Evolutionary conservation across 2,888 invertebrate genomes (phyloP), one percentile per base, ranked within the genome.

Genomic region (Acheta domesticus): DNA sequence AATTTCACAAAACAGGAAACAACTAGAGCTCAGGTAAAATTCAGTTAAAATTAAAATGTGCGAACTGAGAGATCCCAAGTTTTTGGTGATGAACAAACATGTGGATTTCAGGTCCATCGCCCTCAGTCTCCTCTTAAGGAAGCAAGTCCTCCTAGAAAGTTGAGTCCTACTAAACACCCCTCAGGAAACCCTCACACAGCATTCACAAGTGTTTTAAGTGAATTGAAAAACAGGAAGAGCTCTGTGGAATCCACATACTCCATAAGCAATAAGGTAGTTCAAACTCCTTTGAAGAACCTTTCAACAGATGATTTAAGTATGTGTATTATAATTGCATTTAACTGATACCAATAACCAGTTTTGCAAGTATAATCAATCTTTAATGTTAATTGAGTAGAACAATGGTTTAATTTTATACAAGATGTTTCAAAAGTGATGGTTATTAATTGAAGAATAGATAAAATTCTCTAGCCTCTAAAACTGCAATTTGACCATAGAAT

Each of bases 201-300:
- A 76, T 89, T 89, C 81, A 88, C 88, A 0, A 89, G 87, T 82
- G 89, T 89, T 11, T 83, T 89, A 19, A 88, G 87, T 79, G 89
- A 89, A 82, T 82, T 89, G 74, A 88, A 88, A 74, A 88, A 86
- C 81, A 84, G 88, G 0, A 88, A 87, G 82, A 87, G 88, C 73
- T 88, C 88, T 78, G 84, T 85, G 5, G 88, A 88, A n/a, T 84
- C 84, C 11, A 62, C 73, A 14, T 79, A 78, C 49, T 79, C 80
- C 3, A 49, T 49, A 36, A 83, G 83, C 50, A 82, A 84, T 74
- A 82, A 84, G 82, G 84, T 84, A 81, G 62, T 5, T 62, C 14
- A n/a, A 19, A 62, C 36, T 36, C 36, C 36, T 62, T n/a, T 62
- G 62, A 62, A 62, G 16, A 62, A 62, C 62, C 62, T 12, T 36